These are phyloP conservation scores for Bombyx mandarina DNA, from an alignment of 1,140 invertebrate species.

Conservation along the genomic window DNA sequence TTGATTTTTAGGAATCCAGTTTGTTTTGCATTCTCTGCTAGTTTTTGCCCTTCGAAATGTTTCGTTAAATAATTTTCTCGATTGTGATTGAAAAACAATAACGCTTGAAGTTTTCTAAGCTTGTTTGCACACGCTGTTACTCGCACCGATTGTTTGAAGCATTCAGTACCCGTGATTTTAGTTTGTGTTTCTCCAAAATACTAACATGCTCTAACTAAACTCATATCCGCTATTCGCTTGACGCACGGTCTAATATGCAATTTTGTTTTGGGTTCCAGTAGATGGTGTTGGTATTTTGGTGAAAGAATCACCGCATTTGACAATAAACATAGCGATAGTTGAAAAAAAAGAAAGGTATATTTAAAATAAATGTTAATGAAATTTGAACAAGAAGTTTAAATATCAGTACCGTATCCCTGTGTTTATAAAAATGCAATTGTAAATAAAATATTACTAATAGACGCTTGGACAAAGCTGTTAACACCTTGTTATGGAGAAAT, in stretches of 20 bases:
- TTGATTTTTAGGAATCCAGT: background rate
- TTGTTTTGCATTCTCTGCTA: background rate
- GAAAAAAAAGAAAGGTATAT: background rate
- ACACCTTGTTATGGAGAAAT: slow-evolving; percentile 25
- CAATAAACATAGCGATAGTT: slow-evolving; percentile 45
- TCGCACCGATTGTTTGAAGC: slow-evolving; percentile 26
- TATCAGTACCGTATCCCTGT: too few relatives aligned
- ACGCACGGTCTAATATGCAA: slow-evolving; percentile 35
- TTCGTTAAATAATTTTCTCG: slow-evolving; percentile 9
- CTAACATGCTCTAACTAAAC: slow-evolving; percentile 58
- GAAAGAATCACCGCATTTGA: slow-evolving; percentile 34
- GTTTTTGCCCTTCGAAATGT: slow-evolving; percentile 1
- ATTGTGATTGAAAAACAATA: slow-evolving; percentile 25
- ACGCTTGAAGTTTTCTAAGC: slow-evolving; percentile 31
- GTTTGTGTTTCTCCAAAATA: slow-evolving; percentile 61
- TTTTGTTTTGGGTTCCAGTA: slow-evolving; percentile 37
- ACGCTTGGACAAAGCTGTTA: slow-evolving; percentile 52
- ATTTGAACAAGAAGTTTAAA: background rate
- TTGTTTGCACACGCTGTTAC: slow-evolving; percentile 30
- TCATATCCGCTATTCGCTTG: slow-evolving; percentile 20
- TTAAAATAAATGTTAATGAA: background rate
- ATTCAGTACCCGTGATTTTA: slow-evolving; percentile 25
- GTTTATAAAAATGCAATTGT: background rate
- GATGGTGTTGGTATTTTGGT: slow-evolving; percentile 71
- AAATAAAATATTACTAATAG: slow-evolving; percentile 31